Evolutionary conservation across 2,888 invertebrate species (phyloP).

Genomic region (Drosophila paracracens): DNA sequence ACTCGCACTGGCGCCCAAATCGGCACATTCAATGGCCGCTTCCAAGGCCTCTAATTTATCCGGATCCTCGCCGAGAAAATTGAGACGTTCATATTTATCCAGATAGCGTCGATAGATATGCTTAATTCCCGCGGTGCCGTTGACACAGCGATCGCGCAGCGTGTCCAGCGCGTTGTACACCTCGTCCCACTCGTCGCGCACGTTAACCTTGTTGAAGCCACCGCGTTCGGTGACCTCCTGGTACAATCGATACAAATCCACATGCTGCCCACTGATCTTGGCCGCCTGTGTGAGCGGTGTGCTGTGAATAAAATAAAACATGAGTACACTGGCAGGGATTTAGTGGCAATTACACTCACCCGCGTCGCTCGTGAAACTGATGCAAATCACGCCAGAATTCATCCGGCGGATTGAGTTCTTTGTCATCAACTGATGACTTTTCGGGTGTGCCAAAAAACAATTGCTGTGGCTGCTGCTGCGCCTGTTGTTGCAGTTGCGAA

Average conservation of each 20-base stretch:
- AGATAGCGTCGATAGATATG: constrained; percentile 93
- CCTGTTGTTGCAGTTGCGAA: constrained; percentile 36
- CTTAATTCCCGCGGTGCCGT: constrained; percentile 94
- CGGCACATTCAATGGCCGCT: constrained; percentile 85
- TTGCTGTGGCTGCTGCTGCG: constrained; percentile 31
- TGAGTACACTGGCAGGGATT: not conserved
- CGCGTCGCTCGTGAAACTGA: constrained; percentile 95
- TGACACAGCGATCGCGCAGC: constrained; percentile 93
- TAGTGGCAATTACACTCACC: constrained; percentile 87
- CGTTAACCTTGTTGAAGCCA: constrained; percentile 98
- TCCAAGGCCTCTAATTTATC: constrained; percentile 90
- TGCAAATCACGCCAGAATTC: constrained; percentile 88
- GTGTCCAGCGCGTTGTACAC: constrained; percentile 91
- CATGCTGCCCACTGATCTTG: constrained; percentile 94
- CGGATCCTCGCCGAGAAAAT: constrained; percentile 95
- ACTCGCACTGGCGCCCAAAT: constrained; percentile 88
- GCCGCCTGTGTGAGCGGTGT: constrained; percentile 88
- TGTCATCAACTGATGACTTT: constrained; percentile 47
- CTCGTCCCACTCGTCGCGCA: constrained; percentile 94
- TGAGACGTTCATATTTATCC: constrained; percentile 95
- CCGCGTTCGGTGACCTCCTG: constrained; percentile 95
- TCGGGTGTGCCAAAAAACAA: constrained; percentile 53
- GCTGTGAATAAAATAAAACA: constrained; percentile 83
- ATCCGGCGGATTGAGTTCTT: constrained; percentile 69
- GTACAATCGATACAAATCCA: constrained; percentile 97